Percentiles rank a stretch among this genome's conserved stretches.
These are phyloP conservation scores for Sebastes diploproa DNA, from an alignment of 2,797 vertebrate species.

Conservation along the genomic window DNA sequence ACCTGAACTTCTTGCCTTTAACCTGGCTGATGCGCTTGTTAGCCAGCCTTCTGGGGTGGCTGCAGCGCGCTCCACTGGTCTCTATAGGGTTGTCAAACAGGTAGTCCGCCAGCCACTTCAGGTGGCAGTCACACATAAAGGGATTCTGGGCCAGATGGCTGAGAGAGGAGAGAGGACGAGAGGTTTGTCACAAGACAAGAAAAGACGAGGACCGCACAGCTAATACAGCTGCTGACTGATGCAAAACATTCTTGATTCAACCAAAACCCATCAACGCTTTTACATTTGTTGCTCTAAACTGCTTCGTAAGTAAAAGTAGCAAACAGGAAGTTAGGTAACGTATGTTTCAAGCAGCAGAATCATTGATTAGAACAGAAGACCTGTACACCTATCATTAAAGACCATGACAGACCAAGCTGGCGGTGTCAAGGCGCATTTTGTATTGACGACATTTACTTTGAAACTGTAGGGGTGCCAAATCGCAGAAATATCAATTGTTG, in stretches of 20 bases:
- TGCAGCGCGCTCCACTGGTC: slow-evolving; percentile 98
- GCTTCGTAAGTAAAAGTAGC: background rate
- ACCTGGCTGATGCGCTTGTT: slow-evolving; percentile 99
- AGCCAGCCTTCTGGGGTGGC: slow-evolving; percentile 93
- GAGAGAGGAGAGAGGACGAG: background rate
- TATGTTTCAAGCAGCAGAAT: background rate
- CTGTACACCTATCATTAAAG: too few species aligned
- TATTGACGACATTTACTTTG: background rate
- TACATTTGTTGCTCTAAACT: background rate
- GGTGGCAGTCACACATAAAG: slow-evolving; percentile 99
- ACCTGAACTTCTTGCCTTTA: slow-evolving; percentile 99
- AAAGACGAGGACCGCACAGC: background rate
- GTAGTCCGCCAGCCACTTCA: slow-evolving; percentile 99
- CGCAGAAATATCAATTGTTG: background rate
- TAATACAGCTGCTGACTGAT: background rate
- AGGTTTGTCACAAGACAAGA: background rate
- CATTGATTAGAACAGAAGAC: too few species aligned
- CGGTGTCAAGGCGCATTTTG: background rate
- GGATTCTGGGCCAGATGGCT: slow-evolving; percentile 99
- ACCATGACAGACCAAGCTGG: too few species aligned
- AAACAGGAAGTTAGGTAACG: background rate
- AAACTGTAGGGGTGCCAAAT: background rate
- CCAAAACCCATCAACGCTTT: background rate
- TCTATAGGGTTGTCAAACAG: slow-evolving; percentile 99
- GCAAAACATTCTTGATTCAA: background rate